Evolutionary conservation across 1,140 invertebrate species (phyloP), one percentile per base, ranked within the genome.

Genomic region (Ceratoteleas bidentatus): DNA sequence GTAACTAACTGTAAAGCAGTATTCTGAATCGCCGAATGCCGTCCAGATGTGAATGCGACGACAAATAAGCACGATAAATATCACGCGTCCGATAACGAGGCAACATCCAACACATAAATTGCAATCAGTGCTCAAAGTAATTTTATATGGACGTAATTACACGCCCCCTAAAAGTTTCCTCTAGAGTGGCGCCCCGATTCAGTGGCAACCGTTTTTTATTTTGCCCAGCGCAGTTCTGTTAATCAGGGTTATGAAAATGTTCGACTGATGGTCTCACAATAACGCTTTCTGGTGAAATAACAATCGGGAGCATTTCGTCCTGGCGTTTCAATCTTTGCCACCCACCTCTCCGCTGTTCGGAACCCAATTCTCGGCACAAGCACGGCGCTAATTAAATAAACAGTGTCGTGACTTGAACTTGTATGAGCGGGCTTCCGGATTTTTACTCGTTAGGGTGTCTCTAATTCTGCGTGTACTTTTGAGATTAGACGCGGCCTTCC

Each of bases 211-310:
- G 15, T 33, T 66, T 79, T 79, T 73, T 74, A 50, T 57, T 56
- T 74, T 57, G 69, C 45, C 65, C 65, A 57, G 57, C 60, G 54
- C 75, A 70, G 49, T 69, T 66, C 36, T 47, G 65, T 77, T 82
- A 77, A 77, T 76, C 73, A 82, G 60, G 34, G 64, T 77, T 77
- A 83, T 83, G 68, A 77, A 76, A 83, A 83, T 64, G 43, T 56
- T 70, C 64, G 64, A 52, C 69, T 65, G 69, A 74, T 75, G 65
- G 81, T 69, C 73, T 82, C 56, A 62, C 74, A 82, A 87, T 85
- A 81, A 85, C 85, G 85, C 66, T 87, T 87, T 83, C 45, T 80
- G 82, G 83, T 84, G 73, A 87, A 87, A 88, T 86, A 88, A 87
- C 83, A 88, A 82, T 75, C 86, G 81, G 60, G 66, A 85, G 80